A percentile compares a stretch with the other conserved stretches of the same genome.
Conservation (phyloP, 1,140 invertebrate genomes). For the Macrosteles quadrilineatus region DNA sequence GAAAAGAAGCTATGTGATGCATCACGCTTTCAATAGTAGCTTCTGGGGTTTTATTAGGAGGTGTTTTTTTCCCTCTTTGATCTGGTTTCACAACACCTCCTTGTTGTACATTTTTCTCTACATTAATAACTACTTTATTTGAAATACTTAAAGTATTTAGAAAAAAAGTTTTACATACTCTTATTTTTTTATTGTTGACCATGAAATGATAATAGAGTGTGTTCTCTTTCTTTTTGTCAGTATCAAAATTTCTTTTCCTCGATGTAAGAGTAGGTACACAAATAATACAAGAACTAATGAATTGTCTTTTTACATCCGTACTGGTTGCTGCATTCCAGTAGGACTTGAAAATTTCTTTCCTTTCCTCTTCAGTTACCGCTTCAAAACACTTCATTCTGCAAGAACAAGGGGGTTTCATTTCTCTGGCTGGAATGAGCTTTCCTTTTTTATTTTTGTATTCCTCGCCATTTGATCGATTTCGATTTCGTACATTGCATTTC, state of each 20-base stretch:
- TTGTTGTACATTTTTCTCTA: slow-evolving; percentile 9
- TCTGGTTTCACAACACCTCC: slow-evolving; percentile 20
- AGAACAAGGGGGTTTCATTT: slow-evolving; percentile 27
- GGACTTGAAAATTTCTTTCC: not conserved
- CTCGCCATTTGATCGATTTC: slow-evolving; percentile 9
- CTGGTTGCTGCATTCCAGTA: slow-evolving; percentile 27
- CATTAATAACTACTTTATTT: slow-evolving; percentile 15
- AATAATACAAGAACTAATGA: slow-evolving; percentile 4
- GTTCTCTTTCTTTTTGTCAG: slow-evolving; percentile 19
- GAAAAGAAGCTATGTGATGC: slow-evolving; percentile 13
- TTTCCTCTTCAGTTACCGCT: slow-evolving; percentile 18
- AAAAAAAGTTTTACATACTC: slow-evolving; percentile 17
- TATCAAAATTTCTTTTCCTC: slow-evolving; percentile 23
- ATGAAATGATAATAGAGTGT: slow-evolving; percentile 13
- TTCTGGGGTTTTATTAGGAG: slow-evolving; percentile 19
- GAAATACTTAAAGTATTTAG: slow-evolving; percentile 27
- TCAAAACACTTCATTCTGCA: slow-evolving; percentile 15
- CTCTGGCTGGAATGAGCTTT: not conserved
- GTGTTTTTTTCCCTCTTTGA: slow-evolving; percentile 1
- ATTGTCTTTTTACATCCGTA: slow-evolving; percentile 25
- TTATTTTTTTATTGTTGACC: slow-evolving; percentile 18
- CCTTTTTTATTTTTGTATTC: slow-evolving; percentile 10
- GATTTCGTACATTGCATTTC: slow-evolving; percentile 8
- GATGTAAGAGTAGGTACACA: not conserved
- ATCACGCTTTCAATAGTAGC: not conserved